Conservation (phyloP, 2,113 vertebrate species). For the Bucco capensis region DNA sequence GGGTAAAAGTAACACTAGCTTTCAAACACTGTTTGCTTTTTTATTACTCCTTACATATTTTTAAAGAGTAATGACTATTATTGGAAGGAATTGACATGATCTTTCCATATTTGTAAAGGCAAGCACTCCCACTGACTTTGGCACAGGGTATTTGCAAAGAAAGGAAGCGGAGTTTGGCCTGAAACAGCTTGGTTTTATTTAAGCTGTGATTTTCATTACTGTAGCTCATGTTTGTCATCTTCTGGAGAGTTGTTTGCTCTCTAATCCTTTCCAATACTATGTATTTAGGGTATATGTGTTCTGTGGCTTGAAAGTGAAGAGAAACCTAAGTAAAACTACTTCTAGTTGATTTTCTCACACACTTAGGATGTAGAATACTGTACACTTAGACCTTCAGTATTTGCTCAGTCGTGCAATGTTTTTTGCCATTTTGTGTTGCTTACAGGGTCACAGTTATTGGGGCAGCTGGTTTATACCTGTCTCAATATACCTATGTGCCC, state of each 20-base stretch:
- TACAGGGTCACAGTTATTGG: neutral
- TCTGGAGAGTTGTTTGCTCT: neutral
- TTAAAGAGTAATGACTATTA: constrained; percentile 27
- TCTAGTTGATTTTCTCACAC: neutral
- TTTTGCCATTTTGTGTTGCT: neutral
- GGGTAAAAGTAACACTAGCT: constrained; percentile 14
- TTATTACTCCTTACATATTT: constrained; percentile 23
- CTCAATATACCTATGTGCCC: neutral
- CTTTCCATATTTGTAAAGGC: constrained; percentile 44
- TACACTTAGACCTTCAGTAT: neutral
- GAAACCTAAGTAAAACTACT: neutral
- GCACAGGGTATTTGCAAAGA: neutral
- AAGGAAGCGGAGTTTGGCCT: neutral
- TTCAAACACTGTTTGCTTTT: constrained; percentile 42
- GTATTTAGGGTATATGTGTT: neutral
- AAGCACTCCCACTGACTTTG: constrained; percentile 25
- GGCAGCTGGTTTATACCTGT: neutral
- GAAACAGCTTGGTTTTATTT: constrained; percentile 7
- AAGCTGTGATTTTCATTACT: neutral
- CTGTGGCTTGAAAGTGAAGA: neutral
- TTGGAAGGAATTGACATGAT: constrained; percentile 32
- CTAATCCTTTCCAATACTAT: neutral
- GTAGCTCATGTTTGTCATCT: neutral
- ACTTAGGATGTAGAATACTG: neutral
- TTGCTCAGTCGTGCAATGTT: neutral